These are phyloP conservation scores for Steatornis caripensis DNA, from an alignment of 2,113 vertebrate species.

Conservation along the genomic window DNA sequence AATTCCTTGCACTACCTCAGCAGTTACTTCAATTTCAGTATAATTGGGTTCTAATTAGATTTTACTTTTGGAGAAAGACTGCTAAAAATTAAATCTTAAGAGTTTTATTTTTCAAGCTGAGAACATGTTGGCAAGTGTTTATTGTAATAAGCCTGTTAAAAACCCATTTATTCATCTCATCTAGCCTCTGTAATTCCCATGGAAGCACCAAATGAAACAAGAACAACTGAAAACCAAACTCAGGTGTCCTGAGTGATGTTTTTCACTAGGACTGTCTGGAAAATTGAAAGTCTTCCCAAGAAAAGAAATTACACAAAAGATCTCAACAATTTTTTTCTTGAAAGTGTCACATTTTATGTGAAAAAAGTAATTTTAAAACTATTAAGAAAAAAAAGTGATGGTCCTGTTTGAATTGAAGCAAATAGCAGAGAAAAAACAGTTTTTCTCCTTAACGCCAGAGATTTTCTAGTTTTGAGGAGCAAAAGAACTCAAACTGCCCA, in stretches of 20 bases:
- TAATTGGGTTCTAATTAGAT: constrained; percentile 37
- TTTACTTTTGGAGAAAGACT: constrained; percentile 3
- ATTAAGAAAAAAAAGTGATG: neutral
- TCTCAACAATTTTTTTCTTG: neutral
- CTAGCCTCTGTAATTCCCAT: neutral
- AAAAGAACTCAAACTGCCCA: neutral
- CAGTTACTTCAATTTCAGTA: neutral
- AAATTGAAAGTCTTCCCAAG: neutral
- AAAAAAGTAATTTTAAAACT: neutral
- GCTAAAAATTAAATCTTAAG: constrained; percentile 28
- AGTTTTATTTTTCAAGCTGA: constrained; percentile 28
- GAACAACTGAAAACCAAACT: neutral
- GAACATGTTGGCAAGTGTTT: constrained; percentile 1
- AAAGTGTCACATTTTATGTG: neutral
- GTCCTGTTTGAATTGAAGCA: neutral
- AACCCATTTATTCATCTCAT: constrained; percentile 20
- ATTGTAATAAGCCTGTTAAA: constrained; percentile 7
- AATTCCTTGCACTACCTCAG: constrained; percentile 17
- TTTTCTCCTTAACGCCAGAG: neutral
- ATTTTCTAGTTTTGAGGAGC: neutral
- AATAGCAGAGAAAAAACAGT: neutral
- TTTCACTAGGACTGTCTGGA: neutral
- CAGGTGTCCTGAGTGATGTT: neutral
- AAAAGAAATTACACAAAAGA: neutral
- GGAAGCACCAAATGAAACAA: neutral